Conservation (phyloP, 2,888 invertebrate species). For the Microdon myrmicae region DNA sequence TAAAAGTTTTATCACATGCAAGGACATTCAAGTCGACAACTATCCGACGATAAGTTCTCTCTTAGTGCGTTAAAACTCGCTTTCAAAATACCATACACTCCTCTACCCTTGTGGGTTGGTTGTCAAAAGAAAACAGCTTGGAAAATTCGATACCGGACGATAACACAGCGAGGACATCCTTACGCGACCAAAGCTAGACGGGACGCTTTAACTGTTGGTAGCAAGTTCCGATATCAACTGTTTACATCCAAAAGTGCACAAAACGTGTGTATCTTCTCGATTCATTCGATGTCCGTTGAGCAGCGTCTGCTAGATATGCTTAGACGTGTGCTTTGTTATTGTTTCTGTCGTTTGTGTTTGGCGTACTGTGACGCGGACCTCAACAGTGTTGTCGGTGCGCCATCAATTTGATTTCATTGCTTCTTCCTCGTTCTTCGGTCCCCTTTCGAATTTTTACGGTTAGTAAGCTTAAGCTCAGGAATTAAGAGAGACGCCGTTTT, state of each 20-base stretch:
- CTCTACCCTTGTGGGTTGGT: conserved; percentile 4
- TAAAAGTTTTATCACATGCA: too few species aligned
- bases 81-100: too few species aligned
- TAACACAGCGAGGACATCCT: background rate
- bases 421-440: background rate
- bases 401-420: conserved; percentile 6
- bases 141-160: conserved; percentile 4
- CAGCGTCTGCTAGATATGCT: conserved; percentile 27
- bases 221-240: conserved; percentile 53
- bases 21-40: too few species aligned
- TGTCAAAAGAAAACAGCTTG: conserved; percentile 16
- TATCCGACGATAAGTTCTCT: too few species aligned
- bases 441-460: too few species aligned
- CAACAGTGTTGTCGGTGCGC: conserved; percentile 39
- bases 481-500: too few species aligned
- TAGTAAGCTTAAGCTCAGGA: too few species aligned
- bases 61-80: too few species aligned
- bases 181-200: conserved; percentile 42
- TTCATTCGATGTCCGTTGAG: conserved; percentile 47
- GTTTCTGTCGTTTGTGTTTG: conserved; percentile 7
- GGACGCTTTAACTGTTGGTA: conserved; percentile 43
- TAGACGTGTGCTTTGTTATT: conserved; percentile 16
- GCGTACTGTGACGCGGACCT: too few species aligned
- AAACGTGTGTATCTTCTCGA: conserved; percentile 51
- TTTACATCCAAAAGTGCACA: conserved; percentile 51